These are phyloP conservation scores for Heliconius hermathena DNA, from an alignment of 1,140 invertebrate species.

Conservation along the genomic window DNA sequence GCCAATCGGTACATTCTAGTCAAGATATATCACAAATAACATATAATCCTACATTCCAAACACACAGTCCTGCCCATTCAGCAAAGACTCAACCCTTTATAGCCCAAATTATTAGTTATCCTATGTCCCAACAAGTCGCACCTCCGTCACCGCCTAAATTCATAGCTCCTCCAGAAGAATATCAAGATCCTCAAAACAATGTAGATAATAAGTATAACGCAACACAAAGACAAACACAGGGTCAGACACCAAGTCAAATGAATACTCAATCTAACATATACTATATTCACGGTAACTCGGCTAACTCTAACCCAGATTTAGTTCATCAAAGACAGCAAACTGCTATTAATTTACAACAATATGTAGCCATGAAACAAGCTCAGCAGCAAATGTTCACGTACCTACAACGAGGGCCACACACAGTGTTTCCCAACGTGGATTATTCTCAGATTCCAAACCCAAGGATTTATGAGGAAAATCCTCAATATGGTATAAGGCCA, in stretches of 20 bases:
- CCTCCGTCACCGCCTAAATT: constrained; percentile 73
- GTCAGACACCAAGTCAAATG: constrained; percentile 50
- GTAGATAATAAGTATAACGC: constrained; percentile 26
- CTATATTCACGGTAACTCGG: constrained; percentile 70
- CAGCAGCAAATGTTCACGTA: constrained; percentile 79
- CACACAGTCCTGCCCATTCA: constrained; percentile 77
- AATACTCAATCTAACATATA: constrained; percentile 74
- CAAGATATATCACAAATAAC: constrained; percentile 78
- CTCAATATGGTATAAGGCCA: constrained; percentile 66
- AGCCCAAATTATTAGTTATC: constrained; percentile 78
- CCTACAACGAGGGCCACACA: constrained; percentile 69
- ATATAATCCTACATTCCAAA: constrained; percentile 81
- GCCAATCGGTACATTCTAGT: constrained; percentile 46
- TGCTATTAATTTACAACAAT: constrained; percentile 77
- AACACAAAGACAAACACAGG: constrained; percentile 44
- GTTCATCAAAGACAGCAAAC: constrained; percentile 78
- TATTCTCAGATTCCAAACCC: constrained; percentile 57
- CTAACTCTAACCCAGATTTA: constrained; percentile 53
- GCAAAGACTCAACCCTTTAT: constrained; percentile 74
- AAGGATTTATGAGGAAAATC: constrained; percentile 65
- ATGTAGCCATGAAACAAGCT: constrained; percentile 81
- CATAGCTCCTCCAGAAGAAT: constrained; percentile 76
- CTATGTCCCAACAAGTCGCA: constrained; percentile 75
- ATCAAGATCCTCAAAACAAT: constrained; percentile 73
- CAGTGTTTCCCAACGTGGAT: constrained; percentile 68